Percentiles rank a stretch among this genome's conserved stretches.
Evolutionary conservation across 2,888 invertebrate genomes (phyloP).

Genomic region (Rhaphigaster nebulosa): DNA sequence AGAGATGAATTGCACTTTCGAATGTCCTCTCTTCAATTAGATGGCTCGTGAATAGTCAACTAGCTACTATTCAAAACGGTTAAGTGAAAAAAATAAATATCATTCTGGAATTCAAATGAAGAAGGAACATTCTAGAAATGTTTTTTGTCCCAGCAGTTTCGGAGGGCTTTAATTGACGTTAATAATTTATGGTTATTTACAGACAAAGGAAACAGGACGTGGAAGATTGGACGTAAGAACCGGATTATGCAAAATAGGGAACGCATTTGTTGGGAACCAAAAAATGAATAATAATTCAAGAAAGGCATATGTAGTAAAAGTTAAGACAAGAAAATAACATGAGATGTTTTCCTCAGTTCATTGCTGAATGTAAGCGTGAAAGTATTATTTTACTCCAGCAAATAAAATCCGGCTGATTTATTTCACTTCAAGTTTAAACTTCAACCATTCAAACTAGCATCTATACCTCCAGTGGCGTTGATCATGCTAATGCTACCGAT

Average conservation of each 20-base stretch:
- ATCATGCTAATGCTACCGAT: too few relatives aligned
- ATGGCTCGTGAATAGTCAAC: constrained; percentile 20
- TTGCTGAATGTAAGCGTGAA: too few relatives aligned
- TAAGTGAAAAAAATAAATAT: neutral
- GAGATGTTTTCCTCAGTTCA: too few relatives aligned
- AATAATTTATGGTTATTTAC: neutral
- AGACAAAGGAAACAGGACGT: neutral
- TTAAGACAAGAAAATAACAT: too few relatives aligned
- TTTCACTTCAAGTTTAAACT: too few relatives aligned
- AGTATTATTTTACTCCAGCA: too few relatives aligned
- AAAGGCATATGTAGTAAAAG: too few relatives aligned
- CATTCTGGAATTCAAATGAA: neutral
- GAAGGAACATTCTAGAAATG: neutral
- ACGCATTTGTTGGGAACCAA: neutral
- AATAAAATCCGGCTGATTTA: too few relatives aligned
- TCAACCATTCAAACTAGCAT: too few relatives aligned
- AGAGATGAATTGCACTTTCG: constrained; percentile 45
- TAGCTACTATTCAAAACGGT: constrained; percentile 18
- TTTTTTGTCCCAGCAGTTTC: neutral
- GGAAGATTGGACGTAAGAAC: neutral
- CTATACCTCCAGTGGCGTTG: too few relatives aligned
- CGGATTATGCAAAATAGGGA: neutral
- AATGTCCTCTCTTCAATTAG: constrained; percentile 36
- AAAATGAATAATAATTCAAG: neutral
- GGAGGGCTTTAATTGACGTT: neutral